phyloP scores from a whole-genome alignment of 2,113 vertebrate genomes.

The Poeciliopsis turrubarensis region DNA sequence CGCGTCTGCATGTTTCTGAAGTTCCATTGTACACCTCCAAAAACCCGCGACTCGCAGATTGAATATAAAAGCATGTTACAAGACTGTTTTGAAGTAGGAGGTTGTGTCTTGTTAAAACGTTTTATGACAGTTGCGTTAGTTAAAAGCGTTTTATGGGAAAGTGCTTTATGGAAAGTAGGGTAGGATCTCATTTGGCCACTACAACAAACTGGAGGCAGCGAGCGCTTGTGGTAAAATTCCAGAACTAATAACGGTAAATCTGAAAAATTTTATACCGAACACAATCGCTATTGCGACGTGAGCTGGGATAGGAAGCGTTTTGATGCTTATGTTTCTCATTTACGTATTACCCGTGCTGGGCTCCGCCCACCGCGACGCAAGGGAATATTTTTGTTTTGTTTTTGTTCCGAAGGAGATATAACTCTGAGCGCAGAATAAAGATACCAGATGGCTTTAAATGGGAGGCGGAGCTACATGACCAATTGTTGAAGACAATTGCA shows the following conservation, averaged over 20 bases:
- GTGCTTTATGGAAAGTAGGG: not conserved
- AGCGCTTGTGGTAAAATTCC: not conserved
- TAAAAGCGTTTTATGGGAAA: not conserved
- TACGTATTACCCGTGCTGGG: not conserved
- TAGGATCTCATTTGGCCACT: not conserved
- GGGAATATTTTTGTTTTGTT: not conserved
- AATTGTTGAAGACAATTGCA: not conserved
- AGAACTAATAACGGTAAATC: not conserved
- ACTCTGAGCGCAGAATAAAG: not conserved
- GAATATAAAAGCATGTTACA: not conserved
- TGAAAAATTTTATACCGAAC: not conserved
- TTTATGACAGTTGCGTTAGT: not conserved
- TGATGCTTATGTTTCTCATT: too few relatives aligned
- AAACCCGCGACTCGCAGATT: not conserved
- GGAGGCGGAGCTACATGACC: too few relatives aligned
- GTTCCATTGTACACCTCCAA: not conserved
- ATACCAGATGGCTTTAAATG: too few relatives aligned
- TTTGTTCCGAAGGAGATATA: not conserved
- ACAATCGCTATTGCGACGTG: not conserved
- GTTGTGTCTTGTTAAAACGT: not conserved
- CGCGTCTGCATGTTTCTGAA: not conserved
- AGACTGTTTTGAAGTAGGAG: not conserved
- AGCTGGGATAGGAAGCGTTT: not conserved
- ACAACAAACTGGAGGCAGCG: not conserved
- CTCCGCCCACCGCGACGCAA: not conserved